These are phyloP conservation scores for Watsonalla cultraria DNA, from an alignment of 2,888 invertebrate genomes.

Conservation along the genomic window DNA sequence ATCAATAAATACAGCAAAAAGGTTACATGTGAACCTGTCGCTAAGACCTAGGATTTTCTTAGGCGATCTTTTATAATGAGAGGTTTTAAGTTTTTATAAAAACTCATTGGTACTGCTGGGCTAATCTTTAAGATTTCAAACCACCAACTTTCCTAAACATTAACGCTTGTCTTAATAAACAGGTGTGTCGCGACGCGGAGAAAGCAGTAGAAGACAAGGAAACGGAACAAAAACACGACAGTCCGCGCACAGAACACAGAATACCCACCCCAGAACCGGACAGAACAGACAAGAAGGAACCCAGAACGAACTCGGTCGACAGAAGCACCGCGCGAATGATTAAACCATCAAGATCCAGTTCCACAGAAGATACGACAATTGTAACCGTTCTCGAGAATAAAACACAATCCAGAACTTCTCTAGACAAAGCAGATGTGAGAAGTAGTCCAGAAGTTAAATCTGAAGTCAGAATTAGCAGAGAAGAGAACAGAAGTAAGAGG, in stretches of 20 bases:
- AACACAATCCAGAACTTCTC: background rate
- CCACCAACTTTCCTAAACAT: no score
- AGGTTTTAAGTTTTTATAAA: no score
- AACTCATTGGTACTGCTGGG: no score
- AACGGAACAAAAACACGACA: slow-evolving; percentile 24
- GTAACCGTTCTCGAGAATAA: background rate
- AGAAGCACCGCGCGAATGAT: slow-evolving; percentile 5
- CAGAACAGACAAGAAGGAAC: slow-evolving; percentile 10
- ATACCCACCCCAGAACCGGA: slow-evolving; percentile 14
- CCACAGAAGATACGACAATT: slow-evolving; percentile 19
- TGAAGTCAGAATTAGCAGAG: slow-evolving; percentile 20
- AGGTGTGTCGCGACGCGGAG: slow-evolving; percentile 71
- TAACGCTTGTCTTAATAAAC: slow-evolving; percentile 1
- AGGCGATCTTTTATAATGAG: no score
- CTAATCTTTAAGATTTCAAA: no score
- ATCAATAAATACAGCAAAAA: no score
- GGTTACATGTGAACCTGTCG: no score
- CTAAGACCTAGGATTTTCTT: no score
- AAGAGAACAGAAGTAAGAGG: slow-evolving; percentile 11
- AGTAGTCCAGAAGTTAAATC: background rate
- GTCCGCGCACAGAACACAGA: slow-evolving; percentile 11
- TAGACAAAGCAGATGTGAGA: background rate
- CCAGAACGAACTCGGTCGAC: slow-evolving; percentile 3
- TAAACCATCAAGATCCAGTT: slow-evolving; percentile 21
- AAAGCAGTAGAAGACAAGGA: slow-evolving; percentile 64